Evolutionary conservation across 2,888 invertebrate genomes (phyloP).

Genomic region (Blera fallax): DNA sequence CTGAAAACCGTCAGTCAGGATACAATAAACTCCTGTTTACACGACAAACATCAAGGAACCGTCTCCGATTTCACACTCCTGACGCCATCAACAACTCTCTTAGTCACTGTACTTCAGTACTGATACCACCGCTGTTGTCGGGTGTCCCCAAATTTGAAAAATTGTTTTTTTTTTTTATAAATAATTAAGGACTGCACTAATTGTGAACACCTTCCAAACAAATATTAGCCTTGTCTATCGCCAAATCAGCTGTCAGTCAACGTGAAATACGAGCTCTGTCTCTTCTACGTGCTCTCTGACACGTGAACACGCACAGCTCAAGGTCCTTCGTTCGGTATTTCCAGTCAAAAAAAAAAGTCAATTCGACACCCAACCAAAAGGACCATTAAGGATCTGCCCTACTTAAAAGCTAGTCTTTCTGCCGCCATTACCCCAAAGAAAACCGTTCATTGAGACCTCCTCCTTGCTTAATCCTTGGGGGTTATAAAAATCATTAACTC

Average conservation of each 20-base stretch:
- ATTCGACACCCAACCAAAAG: constrained; percentile 18
- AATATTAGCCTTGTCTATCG: background rate
- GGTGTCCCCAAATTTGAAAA: too few species aligned
- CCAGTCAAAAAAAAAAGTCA: constrained; percentile 14
- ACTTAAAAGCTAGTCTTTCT: constrained; percentile 28
- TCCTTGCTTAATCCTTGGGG: constrained; percentile 44
- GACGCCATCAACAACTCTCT: too few species aligned
- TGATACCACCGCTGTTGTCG: too few species aligned
- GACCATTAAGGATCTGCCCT: constrained; percentile 23
- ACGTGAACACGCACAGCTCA: constrained; percentile 40
- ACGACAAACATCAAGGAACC: too few species aligned
- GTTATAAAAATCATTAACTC: constrained; percentile 66
- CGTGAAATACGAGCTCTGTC: background rate
- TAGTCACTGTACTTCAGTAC: too few species aligned
- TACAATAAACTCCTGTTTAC: too few species aligned
- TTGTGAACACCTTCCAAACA: background rate
- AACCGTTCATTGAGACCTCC: constrained; percentile 25
- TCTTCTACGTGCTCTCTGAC: background rate
- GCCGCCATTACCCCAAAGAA: constrained; percentile 5
- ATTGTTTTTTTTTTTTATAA: too few species aligned
- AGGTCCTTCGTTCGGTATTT: constrained; percentile 9
- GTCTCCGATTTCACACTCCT: too few species aligned
- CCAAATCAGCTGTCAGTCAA: background rate
- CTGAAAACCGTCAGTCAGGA: too few species aligned
- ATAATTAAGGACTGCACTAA: background rate